phyloP scores from a whole-genome alignment of 2,888 invertebrate genomes.

The Apotomis turbidana region DNA sequence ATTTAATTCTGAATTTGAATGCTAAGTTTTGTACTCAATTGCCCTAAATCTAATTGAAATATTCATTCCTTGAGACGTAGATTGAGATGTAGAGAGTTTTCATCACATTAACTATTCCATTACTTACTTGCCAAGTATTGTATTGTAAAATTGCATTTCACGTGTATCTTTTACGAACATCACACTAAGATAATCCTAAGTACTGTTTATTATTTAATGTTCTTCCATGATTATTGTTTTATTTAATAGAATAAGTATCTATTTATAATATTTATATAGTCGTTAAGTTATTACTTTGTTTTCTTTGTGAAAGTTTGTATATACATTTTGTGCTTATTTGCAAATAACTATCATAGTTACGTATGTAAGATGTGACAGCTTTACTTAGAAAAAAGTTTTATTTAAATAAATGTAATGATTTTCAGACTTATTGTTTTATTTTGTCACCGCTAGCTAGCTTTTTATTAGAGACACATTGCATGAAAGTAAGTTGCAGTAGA shows the following conservation, averaged over 20 bases:
- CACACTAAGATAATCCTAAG: constrained; percentile 70
- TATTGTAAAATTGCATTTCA: constrained; percentile 61
- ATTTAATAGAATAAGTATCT: constrained; percentile 59
- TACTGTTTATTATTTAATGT: constrained; percentile 55
- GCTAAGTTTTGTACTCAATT: constrained; percentile 31
- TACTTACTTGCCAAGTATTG: constrained; percentile 70
- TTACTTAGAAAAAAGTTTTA: constrained; percentile 80
- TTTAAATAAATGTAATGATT: constrained; percentile 77
- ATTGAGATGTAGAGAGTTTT: constrained; percentile 34
- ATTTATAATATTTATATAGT: constrained; percentile 66
- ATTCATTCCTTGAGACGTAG: constrained; percentile 43
- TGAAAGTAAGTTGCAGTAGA: constrained; percentile 19
- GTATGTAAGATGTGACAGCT: constrained; percentile 81
- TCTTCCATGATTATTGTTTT: constrained; percentile 51
- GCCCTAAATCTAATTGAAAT: constrained; percentile 29
- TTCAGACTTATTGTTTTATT: constrained; percentile 69
- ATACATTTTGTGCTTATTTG: constrained; percentile 75
- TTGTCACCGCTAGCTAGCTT: constrained; percentile 55
- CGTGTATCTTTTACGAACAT: constrained; percentile 56
- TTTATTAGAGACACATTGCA: constrained; percentile 52
- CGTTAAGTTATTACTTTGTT: constrained; percentile 63
- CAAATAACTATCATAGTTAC: constrained; percentile 59
- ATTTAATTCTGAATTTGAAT: constrained; percentile 7
- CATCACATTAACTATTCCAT: constrained; percentile 55
- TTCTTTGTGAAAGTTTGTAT: constrained; percentile 73